Evolutionary conservation across 2,113 vertebrate species (phyloP), one percentile per base, ranked within the genome.

Genomic region (Thunnus maccoyii): DNA sequence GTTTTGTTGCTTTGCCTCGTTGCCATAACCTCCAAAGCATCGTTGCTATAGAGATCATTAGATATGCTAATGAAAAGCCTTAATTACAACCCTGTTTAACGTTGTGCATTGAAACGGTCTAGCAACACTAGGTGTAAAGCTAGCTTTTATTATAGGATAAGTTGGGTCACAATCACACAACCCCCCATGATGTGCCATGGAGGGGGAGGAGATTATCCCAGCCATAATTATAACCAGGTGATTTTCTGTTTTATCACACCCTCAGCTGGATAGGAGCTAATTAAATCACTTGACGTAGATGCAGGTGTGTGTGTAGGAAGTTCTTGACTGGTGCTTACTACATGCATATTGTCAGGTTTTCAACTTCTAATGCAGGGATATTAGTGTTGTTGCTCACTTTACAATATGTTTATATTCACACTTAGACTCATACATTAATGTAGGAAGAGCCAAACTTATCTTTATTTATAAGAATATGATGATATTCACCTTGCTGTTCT

Each of bases 31-130:
- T 54, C 16, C 18, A 18, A 5, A 61, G 20, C 54, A 22, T 51
- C 55, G 56, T 82, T 84, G 55, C 65, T 52, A 54, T 72, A 72
- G 75, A 72, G 69, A 80, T 73, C 32, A 27, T 61, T 52, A 46
- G 25, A 61, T 61, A 75, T 82, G 68, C 30, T 51, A 16, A 14
- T 41, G 18, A 3, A 65, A 46, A 46, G 5, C 27, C 46, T 47
- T 56, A 48, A 88, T 81, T 61, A 50, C 27, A 60, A 18, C 8
- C 15, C 0, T 1, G 30, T 77, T 69, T 13, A 41, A 41, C 36
- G 36, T 8, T 41, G 9, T 41, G 20, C 15, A 25, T 13, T 3
- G 16, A 30, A 20, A 27, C 14, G 0, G n/a, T 13, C 10, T 15
- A 27, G 5, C 4, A 41, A 22, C 64, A 22, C 2, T 17, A 3